Evolutionary conservation across 2,113 vertebrate genomes (phyloP), one percentile per base, ranked within the genome.

Genomic region (Alouatta palliata): DNA sequence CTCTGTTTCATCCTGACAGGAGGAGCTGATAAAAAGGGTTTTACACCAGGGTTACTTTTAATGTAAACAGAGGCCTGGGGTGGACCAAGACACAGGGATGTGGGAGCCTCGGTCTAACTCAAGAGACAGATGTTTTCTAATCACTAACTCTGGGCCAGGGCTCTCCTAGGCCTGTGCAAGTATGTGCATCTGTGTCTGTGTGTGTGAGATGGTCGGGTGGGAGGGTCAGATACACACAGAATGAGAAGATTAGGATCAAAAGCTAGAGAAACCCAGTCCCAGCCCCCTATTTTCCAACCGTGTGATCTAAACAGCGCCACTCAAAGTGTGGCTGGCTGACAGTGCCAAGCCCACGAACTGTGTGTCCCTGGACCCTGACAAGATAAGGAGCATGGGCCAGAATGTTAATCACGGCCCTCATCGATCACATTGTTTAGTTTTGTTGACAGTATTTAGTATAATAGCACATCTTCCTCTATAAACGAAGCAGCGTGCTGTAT

Each of bases 321-420:
- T 86, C 47, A 0, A 6, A 87, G 84, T 35, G 70, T 45, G 93
- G 87, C 13, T 0, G 1, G 71, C 47, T 37, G 32, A 68, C 3
- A 2, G 12, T 43, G 87, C 47, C 52, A 13, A 43, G 64, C 10
- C 64, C 79, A 16, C 12, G 32, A 52, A 45, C 73, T 49, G 83
- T 0, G 2, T 6, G 30, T 75, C 90, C 54, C 37, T 83, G 68
- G 58, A 45, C 54, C 49, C 81, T 86, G 93, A 79, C 82, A 68
- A 94, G 95, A 91, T 86, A 93, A 95, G 85, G 76, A 84, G 88
- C 93, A 84, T 3, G 11, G 45, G 52, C 88, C 73, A 35, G 89
- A 88, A 73, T 35, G 54, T 73, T 91, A 96, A 75, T 32, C 45
- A 13, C 8, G 11, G 19, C 37, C 66, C 45, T 83, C 95, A 88